Percentiles rank a stretch among this genome's conserved stretches.
phyloP scores from a whole-genome alignment of 2,797 vertebrate genomes.

The Peromyscus nudipes region DNA sequence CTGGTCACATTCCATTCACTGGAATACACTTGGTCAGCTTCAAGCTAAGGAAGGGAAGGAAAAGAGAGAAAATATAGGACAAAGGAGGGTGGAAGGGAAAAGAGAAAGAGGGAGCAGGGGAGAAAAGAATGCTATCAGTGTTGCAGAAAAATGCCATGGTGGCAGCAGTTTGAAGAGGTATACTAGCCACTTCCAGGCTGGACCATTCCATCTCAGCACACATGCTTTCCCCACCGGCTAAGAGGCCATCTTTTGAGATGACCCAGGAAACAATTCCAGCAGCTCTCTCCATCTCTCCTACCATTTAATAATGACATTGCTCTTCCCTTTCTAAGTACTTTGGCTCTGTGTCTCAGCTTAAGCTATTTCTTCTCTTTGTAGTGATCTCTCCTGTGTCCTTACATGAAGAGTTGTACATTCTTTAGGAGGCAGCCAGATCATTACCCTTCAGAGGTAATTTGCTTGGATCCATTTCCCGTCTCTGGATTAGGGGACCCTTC shows the following conservation, averaged over 20 bases:
- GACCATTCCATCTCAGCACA: background rate
- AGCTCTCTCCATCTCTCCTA: constrained; percentile 40
- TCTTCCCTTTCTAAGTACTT: constrained; percentile 39
- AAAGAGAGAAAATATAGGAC: background rate
- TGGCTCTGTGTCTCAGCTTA: constrained; percentile 45
- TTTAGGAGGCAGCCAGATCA: background rate
- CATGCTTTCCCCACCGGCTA: background rate
- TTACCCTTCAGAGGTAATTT: constrained; percentile 37
- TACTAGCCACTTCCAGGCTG: background rate
- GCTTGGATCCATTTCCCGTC: background rate
- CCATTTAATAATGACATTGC: background rate
- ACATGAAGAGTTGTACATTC: background rate
- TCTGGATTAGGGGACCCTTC: background rate
- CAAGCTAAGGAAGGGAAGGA: constrained; percentile 1
- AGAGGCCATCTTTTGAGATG: constrained; percentile 46
- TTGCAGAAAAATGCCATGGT: background rate
- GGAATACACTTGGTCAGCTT: constrained; percentile 8
- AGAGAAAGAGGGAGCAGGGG: background rate
- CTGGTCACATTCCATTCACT: background rate
- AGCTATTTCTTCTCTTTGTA: constrained; percentile 53
- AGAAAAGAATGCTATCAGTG: background rate
- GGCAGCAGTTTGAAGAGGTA: background rate
- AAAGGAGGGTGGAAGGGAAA: background rate
- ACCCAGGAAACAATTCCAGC: constrained; percentile 27
- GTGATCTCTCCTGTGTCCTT: constrained; percentile 40